A percentile compares a stretch with the other conserved stretches of the same genome.
Conservation (phyloP, 2,888 invertebrate genomes). For the Heterodera filipjevi region DNA sequence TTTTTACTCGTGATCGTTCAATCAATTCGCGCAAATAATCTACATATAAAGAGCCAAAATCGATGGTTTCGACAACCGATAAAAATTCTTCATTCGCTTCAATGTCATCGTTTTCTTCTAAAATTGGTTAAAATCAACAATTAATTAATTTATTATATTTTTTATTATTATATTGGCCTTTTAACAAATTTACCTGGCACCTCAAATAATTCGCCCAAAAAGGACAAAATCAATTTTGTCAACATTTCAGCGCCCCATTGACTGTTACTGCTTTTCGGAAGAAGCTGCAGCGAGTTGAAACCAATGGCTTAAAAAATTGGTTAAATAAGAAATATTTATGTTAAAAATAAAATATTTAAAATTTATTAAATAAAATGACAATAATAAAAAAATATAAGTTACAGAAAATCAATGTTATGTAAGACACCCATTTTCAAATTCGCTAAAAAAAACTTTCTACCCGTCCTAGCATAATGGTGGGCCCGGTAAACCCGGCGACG, state of each 20-base stretch:
- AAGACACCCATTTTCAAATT: too few species aligned
- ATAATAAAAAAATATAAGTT: too few species aligned
- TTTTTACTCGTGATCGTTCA: neutral
- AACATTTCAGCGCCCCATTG: slow-evolving; percentile 9
- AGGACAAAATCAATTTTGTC: neutral
- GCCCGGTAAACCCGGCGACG: too few species aligned
- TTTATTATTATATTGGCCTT: neutral
- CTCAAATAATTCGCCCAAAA: slow-evolving; percentile 2
- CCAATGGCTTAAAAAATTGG: neutral
- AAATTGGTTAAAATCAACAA: neutral
- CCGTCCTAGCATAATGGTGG: too few species aligned
- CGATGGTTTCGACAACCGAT: neutral
- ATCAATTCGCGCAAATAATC: neutral
- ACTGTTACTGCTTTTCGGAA: neutral
- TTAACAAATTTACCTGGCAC: neutral
- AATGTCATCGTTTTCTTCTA: neutral
- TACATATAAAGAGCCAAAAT: neutral
- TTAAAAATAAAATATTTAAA: too few species aligned
- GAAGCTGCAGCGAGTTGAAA: neutral
- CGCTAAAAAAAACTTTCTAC: too few species aligned
- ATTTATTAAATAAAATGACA: too few species aligned
- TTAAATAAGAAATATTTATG: too few species aligned
- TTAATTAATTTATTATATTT: neutral
- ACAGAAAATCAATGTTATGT: too few species aligned
- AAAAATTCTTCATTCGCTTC: neutral